Evolutionary conservation across 2,113 vertebrate genomes (phyloP).

Genomic region (Pogona vitticeps): DNA sequence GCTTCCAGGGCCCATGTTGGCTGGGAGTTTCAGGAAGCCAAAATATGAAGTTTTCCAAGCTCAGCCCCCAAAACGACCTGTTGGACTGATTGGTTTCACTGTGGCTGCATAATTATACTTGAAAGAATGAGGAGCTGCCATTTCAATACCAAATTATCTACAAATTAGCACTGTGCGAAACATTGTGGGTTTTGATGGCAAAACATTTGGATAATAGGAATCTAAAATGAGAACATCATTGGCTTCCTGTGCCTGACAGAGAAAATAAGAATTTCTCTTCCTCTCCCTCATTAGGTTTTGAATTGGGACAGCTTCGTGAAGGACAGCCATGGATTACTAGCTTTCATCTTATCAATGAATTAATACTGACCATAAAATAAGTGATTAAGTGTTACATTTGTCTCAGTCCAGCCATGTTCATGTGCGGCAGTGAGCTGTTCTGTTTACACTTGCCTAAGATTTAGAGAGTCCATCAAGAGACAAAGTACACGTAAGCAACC

Average conservation of each 20-base stretch:
- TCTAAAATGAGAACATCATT: accelerated
- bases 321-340: neutral
- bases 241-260: neutral
- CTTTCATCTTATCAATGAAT: too few relatives aligned
- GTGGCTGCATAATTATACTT: neutral
- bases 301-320: neutral
- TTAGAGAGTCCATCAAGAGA: neutral
- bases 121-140: neutral
- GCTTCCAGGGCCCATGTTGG: too few relatives aligned
- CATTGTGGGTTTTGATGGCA: neutral
- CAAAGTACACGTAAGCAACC: too few relatives aligned
- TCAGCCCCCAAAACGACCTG: neutral
- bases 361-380: neutral
- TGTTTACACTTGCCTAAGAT: neutral
- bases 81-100: neutral
- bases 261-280: neutral
- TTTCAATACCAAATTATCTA: constrained; percentile 38
- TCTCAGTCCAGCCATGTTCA: neutral
- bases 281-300: neutral
- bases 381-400: neutral
- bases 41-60: neutral
- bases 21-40: too few relatives aligned
- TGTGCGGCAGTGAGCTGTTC: neutral
- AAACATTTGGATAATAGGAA: neutral
- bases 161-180: constrained; percentile 10